A percentile compares a stretch with the other conserved stretches of the same genome.
Evolutionary conservation across 2,888 invertebrate genomes (phyloP).

Genomic region (Lacanobia oleracea): DNA sequence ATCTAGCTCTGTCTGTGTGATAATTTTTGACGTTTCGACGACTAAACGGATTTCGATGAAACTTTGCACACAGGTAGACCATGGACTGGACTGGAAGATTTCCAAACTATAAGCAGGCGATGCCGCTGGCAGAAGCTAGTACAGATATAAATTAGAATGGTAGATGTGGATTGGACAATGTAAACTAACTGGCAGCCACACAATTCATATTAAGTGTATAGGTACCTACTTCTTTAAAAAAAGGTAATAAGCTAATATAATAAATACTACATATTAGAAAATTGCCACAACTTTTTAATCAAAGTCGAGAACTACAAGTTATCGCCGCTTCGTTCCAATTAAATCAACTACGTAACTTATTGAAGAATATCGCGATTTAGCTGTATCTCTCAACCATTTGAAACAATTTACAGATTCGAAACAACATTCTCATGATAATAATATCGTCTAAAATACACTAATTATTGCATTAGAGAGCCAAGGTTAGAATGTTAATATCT

Average conservation of each 20-base stretch:
- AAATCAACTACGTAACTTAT: slow-evolving; percentile 6
- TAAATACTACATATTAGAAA: not conserved
- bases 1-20: too few relatives aligned
- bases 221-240: not conserved
- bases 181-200: not conserved
- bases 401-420: slow-evolving; percentile 37
- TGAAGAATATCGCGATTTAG: slow-evolving; percentile 11
- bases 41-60: too few relatives aligned
- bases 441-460: slow-evolving; percentile 48
- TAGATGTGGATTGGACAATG: too few relatives aligned
- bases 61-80: too few relatives aligned
- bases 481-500: slow-evolving; percentile 46
- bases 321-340: slow-evolving; percentile 1
- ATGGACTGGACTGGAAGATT: too few relatives aligned
- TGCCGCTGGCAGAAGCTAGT: too few relatives aligned
- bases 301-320: not conserved
- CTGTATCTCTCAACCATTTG: slow-evolving; percentile 1
- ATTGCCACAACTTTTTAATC: slow-evolving; percentile 6
- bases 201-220: not conserved
- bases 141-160: too few relatives aligned
- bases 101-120: too few relatives aligned
- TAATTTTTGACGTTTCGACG: too few relatives aligned
- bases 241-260: not conserved
- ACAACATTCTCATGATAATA: slow-evolving; percentile 43
- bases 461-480: slow-evolving; percentile 52